Percentiles rank a stretch among this genome's conserved stretches.
Evolutionary conservation across 1,140 invertebrate genomes (phyloP).

Genomic region (Ceratina calcarata): DNA sequence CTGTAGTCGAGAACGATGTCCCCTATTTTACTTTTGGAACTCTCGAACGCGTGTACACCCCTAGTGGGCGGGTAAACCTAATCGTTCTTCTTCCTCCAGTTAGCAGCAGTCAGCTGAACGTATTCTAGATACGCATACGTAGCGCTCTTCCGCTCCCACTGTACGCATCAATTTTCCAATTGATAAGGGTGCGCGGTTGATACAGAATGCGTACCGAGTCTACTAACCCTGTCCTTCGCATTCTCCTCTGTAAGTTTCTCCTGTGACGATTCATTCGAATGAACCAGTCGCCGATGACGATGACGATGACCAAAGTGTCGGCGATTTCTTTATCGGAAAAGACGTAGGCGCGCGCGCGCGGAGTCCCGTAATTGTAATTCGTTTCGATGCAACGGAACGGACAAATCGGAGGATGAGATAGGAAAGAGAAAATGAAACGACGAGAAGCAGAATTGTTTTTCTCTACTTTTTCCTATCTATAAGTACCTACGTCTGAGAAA

Average conservation of each 20-base stretch:
- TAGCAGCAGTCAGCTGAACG: neutral
- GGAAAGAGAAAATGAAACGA: too few species aligned
- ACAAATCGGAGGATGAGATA: too few species aligned
- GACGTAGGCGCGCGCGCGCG: neutral
- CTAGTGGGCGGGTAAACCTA: slow-evolving; percentile 40
- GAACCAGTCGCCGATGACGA: slow-evolving; percentile 23
- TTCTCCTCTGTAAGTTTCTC: slow-evolving; percentile 10
- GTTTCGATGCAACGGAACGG: neutral
- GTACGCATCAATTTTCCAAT: slow-evolving; percentile 73
- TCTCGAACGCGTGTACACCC: slow-evolving; percentile 22
- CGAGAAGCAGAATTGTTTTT: too few species aligned
- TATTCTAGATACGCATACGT: slow-evolving; percentile 8
- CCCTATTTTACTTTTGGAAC: neutral
- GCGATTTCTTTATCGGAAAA: slow-evolving; percentile 21
- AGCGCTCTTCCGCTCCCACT: slow-evolving; percentile 63
- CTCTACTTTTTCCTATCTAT: neutral
- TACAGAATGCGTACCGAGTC: slow-evolving; percentile 32
- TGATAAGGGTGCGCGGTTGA: slow-evolving; percentile 73
- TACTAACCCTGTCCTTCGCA: slow-evolving; percentile 56
- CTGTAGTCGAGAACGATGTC: neutral
- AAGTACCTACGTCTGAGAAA: slow-evolving; percentile 3
- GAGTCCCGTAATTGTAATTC: neutral
- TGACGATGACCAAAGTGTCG: neutral
- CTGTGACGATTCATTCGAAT: neutral
- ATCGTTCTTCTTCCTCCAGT: slow-evolving; percentile 35